A percentile compares a stretch with the other conserved stretches of the same genome.
Conservation (phyloP, 2,888 invertebrate genomes). For the Drosophila kokeensis region DNA sequence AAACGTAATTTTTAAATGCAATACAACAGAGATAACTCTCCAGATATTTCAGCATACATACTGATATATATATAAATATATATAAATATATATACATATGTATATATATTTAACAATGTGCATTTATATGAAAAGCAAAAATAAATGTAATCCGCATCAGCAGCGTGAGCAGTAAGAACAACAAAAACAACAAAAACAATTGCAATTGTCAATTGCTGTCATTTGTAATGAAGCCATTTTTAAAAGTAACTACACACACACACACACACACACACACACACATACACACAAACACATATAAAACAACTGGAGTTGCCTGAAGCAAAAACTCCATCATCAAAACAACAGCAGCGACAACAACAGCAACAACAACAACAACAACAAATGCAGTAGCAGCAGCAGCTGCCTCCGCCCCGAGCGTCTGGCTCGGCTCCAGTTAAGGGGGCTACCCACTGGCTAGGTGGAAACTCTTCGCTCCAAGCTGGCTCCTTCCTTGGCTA, state of each 20-base stretch:
- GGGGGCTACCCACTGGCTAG: background rate
- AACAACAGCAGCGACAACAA: conserved; percentile 11
- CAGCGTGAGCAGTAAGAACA: conserved; percentile 5
- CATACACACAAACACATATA: conserved; percentile 3
- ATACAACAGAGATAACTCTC: background rate
- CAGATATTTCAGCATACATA: background rate
- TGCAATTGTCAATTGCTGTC: conserved; percentile 51
- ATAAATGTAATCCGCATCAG: conserved; percentile 25
- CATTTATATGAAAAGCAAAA: conserved; percentile 23
- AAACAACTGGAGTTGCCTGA: conserved; percentile 25
- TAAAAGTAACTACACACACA: conserved; percentile 43
- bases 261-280: conserved; percentile 12
- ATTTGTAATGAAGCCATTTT: conserved; percentile 72
- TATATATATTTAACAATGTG: background rate
- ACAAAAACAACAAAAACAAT: conserved; percentile 23
- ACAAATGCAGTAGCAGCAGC: background rate
- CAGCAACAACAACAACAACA: background rate
- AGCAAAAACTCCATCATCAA: conserved; percentile 43
- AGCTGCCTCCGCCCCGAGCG: conserved; percentile 28
- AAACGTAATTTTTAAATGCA: background rate
- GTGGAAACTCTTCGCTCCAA: conserved; percentile 1
- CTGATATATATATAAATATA: background rate
- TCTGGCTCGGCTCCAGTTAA: conserved; percentile 16
- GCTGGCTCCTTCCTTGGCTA: conserved; percentile 15
- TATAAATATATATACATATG: background rate